Percentiles rank a stretch among this genome's conserved stretches.
phyloP scores from a whole-genome alignment of 64 coral and sea anemone genomes.

The Hydrozoanthus tunicans region DNA sequence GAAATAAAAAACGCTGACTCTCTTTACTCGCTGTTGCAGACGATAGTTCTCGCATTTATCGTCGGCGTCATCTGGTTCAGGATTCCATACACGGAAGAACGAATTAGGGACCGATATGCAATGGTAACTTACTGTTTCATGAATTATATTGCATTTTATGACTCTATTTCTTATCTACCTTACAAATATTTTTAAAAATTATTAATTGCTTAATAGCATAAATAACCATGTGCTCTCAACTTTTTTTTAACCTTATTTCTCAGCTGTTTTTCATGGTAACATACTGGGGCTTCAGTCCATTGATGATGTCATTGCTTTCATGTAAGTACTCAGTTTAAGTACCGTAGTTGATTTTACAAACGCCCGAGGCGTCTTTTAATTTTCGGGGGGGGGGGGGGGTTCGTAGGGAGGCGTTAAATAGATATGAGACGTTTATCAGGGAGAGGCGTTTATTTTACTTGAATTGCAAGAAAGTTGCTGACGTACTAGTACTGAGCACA shows the following conservation, averaged over 20 bases:
- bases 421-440: too few relatives aligned
- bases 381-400: too few relatives aligned
- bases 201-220: neutral
- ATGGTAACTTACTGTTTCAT: slow-evolving; percentile 13
- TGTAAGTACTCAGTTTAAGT: slow-evolving; percentile 24
- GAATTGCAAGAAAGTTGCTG: too few relatives aligned
- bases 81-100: slow-evolving; percentile 33
- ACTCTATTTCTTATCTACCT: neutral
- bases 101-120: slow-evolving; percentile 45
- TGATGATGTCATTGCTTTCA: slow-evolving; percentile 22
- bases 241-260: neutral
- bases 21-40: slow-evolving; percentile 17
- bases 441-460: too few relatives aligned
- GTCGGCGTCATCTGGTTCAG: slow-evolving; percentile 40
- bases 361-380: too few relatives aligned
- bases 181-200: too few relatives aligned
- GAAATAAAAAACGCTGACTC: neutral
- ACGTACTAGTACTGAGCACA: too few relatives aligned
- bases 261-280: slow-evolving; percentile 55
- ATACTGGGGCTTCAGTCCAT: slow-evolving; percentile 51
- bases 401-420: too few relatives aligned
- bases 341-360: neutral
- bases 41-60: slow-evolving; percentile 15
- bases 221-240: neutral
- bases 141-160: neutral